phyloP scores from a whole-genome alignment of 2,797 vertebrate species.

The Coluber constrictor region DNA sequence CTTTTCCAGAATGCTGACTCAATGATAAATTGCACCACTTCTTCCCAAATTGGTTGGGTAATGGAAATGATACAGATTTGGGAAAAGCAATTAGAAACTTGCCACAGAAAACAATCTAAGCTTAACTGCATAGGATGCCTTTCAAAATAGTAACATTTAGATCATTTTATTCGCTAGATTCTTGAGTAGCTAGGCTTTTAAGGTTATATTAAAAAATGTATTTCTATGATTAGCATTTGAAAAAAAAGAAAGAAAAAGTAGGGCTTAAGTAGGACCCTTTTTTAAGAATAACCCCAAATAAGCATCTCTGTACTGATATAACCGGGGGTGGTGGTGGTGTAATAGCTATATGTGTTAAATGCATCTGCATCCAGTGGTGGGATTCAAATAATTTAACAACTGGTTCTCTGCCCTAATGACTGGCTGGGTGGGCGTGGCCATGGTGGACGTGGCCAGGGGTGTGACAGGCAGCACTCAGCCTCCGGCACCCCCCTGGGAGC shows the following conservation, averaged over 20 bases:
- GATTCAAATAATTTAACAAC: too few species aligned
- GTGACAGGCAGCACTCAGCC: too few species aligned
- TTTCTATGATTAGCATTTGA: background rate
- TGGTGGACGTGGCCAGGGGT: too few species aligned
- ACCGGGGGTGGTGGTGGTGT: rapidly evolving
- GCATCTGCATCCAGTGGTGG: background rate
- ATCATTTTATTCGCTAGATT: background rate
- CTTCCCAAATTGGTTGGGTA: background rate
- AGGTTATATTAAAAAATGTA: background rate
- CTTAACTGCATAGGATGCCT: background rate
- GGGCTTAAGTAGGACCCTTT: background rate
- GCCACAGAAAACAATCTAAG: background rate
- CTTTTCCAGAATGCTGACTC: background rate
- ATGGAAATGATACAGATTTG: background rate
- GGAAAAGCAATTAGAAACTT: background rate
- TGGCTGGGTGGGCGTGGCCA: too few species aligned
- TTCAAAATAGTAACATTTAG: background rate
- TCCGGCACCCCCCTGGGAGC: too few species aligned
- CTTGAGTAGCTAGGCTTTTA: background rate
- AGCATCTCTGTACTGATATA: background rate
- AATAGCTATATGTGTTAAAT: background rate
- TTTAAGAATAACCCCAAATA: background rate
- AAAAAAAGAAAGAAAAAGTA: background rate
- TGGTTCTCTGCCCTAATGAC: too few species aligned
- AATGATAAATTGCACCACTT: background rate